These are phyloP conservation scores for Zaprionus ornatus DNA, from an alignment of 1,140 invertebrate species.

Conservation along the genomic window DNA sequence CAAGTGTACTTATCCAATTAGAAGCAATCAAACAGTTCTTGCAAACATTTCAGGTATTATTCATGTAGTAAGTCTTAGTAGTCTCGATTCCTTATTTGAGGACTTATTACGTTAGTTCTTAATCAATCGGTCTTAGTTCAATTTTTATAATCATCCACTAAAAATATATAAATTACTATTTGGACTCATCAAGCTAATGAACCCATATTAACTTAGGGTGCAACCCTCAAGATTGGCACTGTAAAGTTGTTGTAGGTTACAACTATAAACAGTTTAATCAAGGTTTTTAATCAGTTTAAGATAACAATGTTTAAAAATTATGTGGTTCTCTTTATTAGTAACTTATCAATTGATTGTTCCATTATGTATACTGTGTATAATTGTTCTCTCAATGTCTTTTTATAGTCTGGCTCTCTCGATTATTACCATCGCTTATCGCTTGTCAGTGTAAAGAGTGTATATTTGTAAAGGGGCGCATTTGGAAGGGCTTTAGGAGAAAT, in stretches of 20 bases:
- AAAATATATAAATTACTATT: too few species aligned
- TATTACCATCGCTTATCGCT: too few species aligned
- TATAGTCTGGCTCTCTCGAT: not conserved
- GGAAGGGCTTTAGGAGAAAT: slow-evolving; percentile 8
- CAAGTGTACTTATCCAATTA: slow-evolving; percentile 43
- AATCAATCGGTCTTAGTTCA: too few species aligned
- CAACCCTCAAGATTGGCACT: too few species aligned
- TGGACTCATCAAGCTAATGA: too few species aligned
- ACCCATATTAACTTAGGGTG: too few species aligned
- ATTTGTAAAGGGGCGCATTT: slow-evolving; percentile 33
- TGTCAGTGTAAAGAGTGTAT: too few species aligned
- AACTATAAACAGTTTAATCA: not conserved
- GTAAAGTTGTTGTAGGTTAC: not conserved
- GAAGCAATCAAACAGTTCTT: slow-evolving; percentile 12
- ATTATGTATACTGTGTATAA: not conserved
- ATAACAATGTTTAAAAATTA: not conserved
- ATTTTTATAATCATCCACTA: too few species aligned
- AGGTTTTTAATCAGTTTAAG: not conserved
- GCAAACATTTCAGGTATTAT: not conserved
- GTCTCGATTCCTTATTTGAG: not conserved
- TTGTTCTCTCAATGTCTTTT: not conserved
- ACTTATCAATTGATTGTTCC: slow-evolving; percentile 14
- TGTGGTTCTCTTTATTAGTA: not conserved
- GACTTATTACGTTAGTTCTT: too few species aligned
- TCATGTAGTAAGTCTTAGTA: not conserved